Conservation (phyloP, 2,888 invertebrate species). For the Campoplex capitator region DNA sequence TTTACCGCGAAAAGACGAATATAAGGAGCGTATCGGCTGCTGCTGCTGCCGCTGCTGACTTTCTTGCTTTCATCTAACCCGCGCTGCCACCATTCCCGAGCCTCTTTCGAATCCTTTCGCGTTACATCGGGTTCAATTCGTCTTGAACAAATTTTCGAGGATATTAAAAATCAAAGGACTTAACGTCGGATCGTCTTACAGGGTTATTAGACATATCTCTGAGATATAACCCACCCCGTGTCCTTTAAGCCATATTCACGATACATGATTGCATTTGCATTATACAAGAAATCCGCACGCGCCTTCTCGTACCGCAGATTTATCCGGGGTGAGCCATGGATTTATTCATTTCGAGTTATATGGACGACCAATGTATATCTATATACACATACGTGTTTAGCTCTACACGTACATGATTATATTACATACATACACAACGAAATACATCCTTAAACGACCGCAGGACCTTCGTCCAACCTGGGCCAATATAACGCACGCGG, state of each 20-base stretch:
- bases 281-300: conserved; percentile 81
- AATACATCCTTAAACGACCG: conserved; percentile 61
- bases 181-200: conserved; percentile 45
- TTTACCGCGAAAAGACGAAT: conserved; percentile 31
- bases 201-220: conserved; percentile 56
- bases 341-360: conserved; percentile 84
- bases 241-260: conserved; percentile 69
- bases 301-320: conserved; percentile 79
- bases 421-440: conserved; percentile 29
- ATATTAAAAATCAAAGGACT: neutral
- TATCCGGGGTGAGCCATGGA: conserved; percentile 79
- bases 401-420: conserved; percentile 6
- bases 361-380: conserved; percentile 78
- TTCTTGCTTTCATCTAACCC: conserved; percentile 49
- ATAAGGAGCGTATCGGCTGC: conserved; percentile 67
- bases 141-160: conserved; percentile 28
- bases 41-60: conserved; percentile 24
- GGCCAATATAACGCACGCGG: conserved; percentile 77
- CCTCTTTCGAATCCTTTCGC: conserved; percentile 22
- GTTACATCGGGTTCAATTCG: conserved; percentile 35
- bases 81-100: conserved; percentile 7
- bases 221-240: conserved; percentile 32
- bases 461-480: conserved; percentile 70
- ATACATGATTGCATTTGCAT: conserved; percentile 84
- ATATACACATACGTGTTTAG: conserved; percentile 6